A percentile compares a stretch with the other conserved stretches of the same genome.
Conservation (phyloP, 2,113 vertebrate species). For the Osmerus mordax region DNA sequence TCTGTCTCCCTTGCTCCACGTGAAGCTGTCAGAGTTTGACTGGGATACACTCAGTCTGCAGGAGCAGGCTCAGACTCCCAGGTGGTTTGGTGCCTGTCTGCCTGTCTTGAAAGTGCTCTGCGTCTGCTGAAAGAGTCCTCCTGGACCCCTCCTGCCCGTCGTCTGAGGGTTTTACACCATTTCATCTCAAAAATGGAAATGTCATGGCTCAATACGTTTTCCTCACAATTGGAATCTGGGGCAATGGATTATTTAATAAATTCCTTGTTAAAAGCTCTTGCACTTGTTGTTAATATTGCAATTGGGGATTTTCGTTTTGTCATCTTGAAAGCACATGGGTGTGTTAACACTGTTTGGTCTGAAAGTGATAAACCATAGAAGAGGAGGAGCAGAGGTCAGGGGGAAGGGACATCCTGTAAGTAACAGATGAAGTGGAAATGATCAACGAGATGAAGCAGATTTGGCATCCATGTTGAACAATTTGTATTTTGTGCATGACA, state of each 20-base stretch:
- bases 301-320: neutral
- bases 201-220: slow-evolving; percentile 65
- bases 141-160: slow-evolving; percentile 59
- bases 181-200: slow-evolving; percentile 70
- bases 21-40: slow-evolving; percentile 70
- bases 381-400: slow-evolving; percentile 30
- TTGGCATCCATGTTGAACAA: too few relatives aligned
- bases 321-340: slow-evolving; percentile 29
- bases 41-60: slow-evolving; percentile 67
- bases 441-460: neutral
- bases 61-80: slow-evolving; percentile 56
- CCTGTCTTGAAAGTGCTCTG: slow-evolving; percentile 69
- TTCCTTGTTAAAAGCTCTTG: slow-evolving; percentile 34
- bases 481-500: too few relatives aligned
- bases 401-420: slow-evolving; percentile 7
- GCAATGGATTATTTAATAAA: slow-evolving; percentile 66
- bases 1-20: slow-evolving; percentile 65
- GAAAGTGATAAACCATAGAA: slow-evolving; percentile 47
- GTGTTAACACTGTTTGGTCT: slow-evolving; percentile 52
- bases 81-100: slow-evolving; percentile 72
- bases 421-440: slow-evolving; percentile 20
- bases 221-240: slow-evolving; percentile 68
- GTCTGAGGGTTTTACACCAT: slow-evolving; percentile 72
- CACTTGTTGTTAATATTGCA: slow-evolving; percentile 45
- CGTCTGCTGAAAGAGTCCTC: slow-evolving; percentile 56